These are phyloP conservation scores for Chionoecetes opilio DNA, from an alignment of 1,140 invertebrate genomes.

Conservation along the genomic window DNA sequence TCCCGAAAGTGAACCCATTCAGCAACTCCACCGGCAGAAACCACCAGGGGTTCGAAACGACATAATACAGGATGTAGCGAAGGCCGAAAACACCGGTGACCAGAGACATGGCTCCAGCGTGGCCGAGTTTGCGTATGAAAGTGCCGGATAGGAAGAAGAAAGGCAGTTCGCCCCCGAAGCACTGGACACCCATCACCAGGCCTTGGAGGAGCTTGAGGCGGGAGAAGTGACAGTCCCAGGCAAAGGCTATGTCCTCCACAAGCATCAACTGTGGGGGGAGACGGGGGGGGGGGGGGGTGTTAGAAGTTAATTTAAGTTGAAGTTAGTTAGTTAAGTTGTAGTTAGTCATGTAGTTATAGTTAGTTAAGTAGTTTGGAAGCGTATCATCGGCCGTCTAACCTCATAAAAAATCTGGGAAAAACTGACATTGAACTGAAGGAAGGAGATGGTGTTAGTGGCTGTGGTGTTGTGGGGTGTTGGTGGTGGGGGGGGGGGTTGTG, in stretches of 20 bases:
- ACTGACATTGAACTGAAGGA: no score
- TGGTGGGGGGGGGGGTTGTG: no score
- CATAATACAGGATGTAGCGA: constrained; percentile 93
- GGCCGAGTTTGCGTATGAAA: constrained; percentile 92
- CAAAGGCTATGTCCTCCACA: constrained; percentile 88
- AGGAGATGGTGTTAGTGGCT: no score
- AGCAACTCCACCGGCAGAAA: constrained; percentile 93
- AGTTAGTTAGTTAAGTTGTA: no score
- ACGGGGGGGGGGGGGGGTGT: no score
- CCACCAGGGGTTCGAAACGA: constrained; percentile 91
- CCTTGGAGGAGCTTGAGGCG: constrained; percentile 92
- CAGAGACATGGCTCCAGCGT: constrained; percentile 91
- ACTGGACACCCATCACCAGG: constrained; percentile 90
- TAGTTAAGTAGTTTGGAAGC: no score
- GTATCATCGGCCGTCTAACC: no score
- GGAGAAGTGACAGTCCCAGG: constrained; percentile 82
- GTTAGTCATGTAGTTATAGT: no score
- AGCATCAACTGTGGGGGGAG: constrained; percentile 83
- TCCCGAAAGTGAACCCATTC: constrained; percentile 94
- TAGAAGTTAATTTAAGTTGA: no score
- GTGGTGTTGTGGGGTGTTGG: no score
- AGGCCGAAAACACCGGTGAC: constrained; percentile 90
- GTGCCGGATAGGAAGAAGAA: constrained; percentile 93
- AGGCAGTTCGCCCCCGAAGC: constrained; percentile 93
- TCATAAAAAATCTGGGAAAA: no score